Percentiles rank a stretch among this genome's conserved stretches.
Evolutionary conservation across 2,888 invertebrate genomes (phyloP).

Genomic region (Parochlus steinenii): DNA sequence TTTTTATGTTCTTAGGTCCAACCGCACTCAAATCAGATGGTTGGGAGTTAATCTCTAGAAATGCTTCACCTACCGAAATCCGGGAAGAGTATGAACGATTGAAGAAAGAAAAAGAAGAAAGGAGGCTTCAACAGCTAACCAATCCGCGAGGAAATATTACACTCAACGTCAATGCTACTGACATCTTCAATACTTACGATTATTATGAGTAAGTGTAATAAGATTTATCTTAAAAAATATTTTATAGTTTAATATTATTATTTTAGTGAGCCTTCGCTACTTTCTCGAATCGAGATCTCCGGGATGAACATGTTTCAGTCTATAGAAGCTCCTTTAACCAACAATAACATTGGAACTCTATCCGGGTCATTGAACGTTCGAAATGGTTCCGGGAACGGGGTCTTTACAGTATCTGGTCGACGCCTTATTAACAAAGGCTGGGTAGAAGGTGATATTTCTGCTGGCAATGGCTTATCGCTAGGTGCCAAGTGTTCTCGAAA

Average conservation of each 20-base stretch:
- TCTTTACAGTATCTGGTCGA: constrained; percentile 59
- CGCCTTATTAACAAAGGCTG: constrained; percentile 70
- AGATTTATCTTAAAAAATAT: constrained; percentile 12
- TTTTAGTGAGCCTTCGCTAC: constrained; percentile 37
- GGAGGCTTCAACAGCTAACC: constrained; percentile 72
- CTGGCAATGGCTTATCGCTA: constrained; percentile 66
- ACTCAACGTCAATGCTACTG: constrained; percentile 81
- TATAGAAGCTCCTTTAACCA: constrained; percentile 80
- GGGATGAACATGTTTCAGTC: constrained; percentile 86
- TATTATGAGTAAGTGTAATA: constrained; percentile 34
- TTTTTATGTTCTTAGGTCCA: too few relatives aligned
- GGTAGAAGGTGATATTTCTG: constrained; percentile 72
- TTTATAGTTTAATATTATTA: constrained; percentile 23
- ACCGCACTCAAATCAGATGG: constrained; percentile 87
- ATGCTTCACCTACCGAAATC: constrained; percentile 88
- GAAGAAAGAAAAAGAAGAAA: constrained; percentile 70
- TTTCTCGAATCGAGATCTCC: constrained; percentile 66
- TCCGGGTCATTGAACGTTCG: constrained; percentile 69
- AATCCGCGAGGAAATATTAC: constrained; percentile 82
- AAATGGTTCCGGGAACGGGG: constrained; percentile 71
- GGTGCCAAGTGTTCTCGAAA: constrained; percentile 66
- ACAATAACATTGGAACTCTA: constrained; percentile 68
- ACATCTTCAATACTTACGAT: constrained; percentile 74
- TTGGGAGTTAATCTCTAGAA: constrained; percentile 86
- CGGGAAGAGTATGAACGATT: constrained; percentile 89